phyloP scores from a whole-genome alignment of 1,140 invertebrate species.

The Andricus grossulariae region DNA sequence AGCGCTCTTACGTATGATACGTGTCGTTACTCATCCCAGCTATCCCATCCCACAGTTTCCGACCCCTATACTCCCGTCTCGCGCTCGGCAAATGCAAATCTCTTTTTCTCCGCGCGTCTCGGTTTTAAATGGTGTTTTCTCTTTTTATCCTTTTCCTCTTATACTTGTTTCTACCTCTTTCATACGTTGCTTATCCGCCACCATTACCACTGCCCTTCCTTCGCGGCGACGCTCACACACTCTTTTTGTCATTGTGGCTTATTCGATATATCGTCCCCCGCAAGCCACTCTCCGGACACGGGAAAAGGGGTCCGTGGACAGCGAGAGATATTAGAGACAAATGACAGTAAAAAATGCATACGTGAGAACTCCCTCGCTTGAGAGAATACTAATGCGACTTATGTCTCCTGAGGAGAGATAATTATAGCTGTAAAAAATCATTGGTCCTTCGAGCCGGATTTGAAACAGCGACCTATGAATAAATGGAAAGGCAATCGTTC shows the following conservation, averaged over 20 bases:
- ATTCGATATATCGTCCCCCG: conserved; percentile 71
- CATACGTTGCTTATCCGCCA: conserved; percentile 46
- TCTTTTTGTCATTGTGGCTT: conserved; percentile 74
- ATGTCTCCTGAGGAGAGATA: conserved; percentile 10
- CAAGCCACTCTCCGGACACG: conserved; percentile 46
- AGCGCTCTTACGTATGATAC: conserved; percentile 38
- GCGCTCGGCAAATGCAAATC: conserved; percentile 65
- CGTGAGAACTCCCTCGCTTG: conserved; percentile 62
- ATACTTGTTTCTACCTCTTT: conserved; percentile 47
- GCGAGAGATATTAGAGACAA: conserved; percentile 75
- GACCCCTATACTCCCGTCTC: conserved; percentile 40
- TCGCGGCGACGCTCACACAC: conserved; percentile 53
- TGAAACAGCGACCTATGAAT: too few species aligned
- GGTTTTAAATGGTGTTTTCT: conserved; percentile 70
- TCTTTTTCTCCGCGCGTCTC: conserved; percentile 70
- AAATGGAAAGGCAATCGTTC: not conserved
- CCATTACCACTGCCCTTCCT: conserved; percentile 46
- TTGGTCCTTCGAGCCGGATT: too few species aligned
- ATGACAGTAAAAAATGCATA: conserved; percentile 73
- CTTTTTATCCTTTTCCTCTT: conserved; percentile 47
- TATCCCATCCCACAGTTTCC: conserved; percentile 26
- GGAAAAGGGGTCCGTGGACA: conserved; percentile 54
- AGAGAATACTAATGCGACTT: conserved; percentile 52
- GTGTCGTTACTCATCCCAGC: conserved; percentile 44
- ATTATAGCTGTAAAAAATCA: not conserved